Evolutionary conservation across 2,113 vertebrate species (phyloP).

Genomic region (Petaurus breviceps): DNA sequence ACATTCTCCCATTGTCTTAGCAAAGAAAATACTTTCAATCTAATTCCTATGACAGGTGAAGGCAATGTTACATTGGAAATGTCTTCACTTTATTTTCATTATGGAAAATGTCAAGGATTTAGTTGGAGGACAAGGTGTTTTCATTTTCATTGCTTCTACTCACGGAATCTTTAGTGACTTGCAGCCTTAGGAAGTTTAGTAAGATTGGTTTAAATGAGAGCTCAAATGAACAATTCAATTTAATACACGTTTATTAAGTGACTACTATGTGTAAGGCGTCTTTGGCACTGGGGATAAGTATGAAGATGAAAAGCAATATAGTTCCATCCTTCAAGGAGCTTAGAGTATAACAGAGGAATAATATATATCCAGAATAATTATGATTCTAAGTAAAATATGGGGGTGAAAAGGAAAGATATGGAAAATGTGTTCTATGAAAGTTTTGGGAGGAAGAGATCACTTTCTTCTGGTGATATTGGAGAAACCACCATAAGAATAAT

Average conservation of each 20-base stretch:
- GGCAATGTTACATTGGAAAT: not conserved
- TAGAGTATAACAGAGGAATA: not conserved
- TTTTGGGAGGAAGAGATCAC: not conserved
- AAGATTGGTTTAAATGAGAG: slow-evolving; percentile 43
- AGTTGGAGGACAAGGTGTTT: not conserved
- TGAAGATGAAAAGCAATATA: not conserved
- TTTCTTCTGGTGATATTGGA: not conserved
- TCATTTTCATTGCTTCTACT: slow-evolving; percentile 46
- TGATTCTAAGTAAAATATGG: not conserved
- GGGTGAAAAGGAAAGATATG: not conserved
- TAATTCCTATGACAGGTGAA: slow-evolving; percentile 16
- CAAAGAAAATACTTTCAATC: slow-evolving; percentile 44
- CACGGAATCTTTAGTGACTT: not conserved
- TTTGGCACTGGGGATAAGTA: not conserved
- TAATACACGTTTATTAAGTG: slow-evolving; percentile 31
- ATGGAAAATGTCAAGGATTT: slow-evolving; percentile 22
- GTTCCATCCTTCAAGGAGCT: not conserved
- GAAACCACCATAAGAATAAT: not conserved
- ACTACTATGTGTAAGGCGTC: not conserved
- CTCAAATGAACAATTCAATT: slow-evolving; percentile 16
- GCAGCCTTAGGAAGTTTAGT: slow-evolving; percentile 44
- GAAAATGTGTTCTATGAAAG: not conserved
- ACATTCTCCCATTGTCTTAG: slow-evolving; percentile 32
- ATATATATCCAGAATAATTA: not conserved
- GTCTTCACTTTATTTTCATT: slow-evolving; percentile 26